These are phyloP conservation scores for Drosophila pandora DNA, from an alignment of 1,140 invertebrate species.

Conservation along the genomic window DNA sequence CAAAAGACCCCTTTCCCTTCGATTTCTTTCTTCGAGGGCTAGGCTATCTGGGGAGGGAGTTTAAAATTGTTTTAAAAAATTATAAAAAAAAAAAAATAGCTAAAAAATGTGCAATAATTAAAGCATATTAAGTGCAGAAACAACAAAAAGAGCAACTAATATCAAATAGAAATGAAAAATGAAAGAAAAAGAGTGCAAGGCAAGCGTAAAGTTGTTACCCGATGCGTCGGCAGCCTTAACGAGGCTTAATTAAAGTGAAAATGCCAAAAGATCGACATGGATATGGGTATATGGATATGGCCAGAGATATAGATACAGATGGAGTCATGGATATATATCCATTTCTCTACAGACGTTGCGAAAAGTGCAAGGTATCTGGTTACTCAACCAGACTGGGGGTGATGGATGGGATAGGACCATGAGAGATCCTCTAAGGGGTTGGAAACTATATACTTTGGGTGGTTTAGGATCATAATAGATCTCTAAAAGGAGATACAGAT, in stretches of 20 bases:
- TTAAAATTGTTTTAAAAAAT: slow-evolving; percentile 5
- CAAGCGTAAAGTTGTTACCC: slow-evolving; percentile 48
- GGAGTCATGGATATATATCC: slow-evolving; percentile 7
- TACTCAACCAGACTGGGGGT: slow-evolving; percentile 9
- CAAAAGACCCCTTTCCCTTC: slow-evolving; percentile 1
- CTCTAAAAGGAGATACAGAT: too few relatives aligned
- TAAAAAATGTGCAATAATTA: slow-evolving; percentile 59
- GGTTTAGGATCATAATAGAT: too few relatives aligned
- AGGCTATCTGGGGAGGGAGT: background rate
- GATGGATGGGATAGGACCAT: background rate
- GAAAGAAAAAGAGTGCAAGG: slow-evolving; percentile 33
- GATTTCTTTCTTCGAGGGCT: slow-evolving; percentile 41
- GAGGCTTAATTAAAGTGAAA: slow-evolving; percentile 57
- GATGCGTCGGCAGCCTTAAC: slow-evolving; percentile 48
- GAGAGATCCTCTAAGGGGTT: too few relatives aligned
- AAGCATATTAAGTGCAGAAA: slow-evolving; percentile 25
- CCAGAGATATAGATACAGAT: slow-evolving; percentile 16
- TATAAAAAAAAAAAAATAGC: background rate
- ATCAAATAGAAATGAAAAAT: slow-evolving; percentile 22
- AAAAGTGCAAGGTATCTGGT: slow-evolving; percentile 26
- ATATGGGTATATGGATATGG: slow-evolving; percentile 21
- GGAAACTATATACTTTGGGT: too few relatives aligned
- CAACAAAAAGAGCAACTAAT: slow-evolving; percentile 1
- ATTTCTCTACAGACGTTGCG: slow-evolving; percentile 11
- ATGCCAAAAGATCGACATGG: slow-evolving; percentile 46